phyloP scores from a whole-genome alignment of 2,797 vertebrate genomes.

The Simalia tracyae region DNA sequence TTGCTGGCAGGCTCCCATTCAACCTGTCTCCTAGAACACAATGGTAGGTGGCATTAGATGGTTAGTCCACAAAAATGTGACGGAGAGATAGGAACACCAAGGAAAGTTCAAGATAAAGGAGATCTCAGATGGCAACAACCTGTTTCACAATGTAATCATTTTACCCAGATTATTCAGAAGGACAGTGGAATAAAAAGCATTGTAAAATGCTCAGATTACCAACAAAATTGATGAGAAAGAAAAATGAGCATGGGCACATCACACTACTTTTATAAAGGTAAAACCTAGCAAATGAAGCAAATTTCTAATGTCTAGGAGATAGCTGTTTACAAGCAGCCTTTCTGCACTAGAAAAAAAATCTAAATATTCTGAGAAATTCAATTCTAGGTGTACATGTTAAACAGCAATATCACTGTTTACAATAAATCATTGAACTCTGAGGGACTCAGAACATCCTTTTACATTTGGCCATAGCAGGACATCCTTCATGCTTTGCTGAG shows the following conservation, averaged over 20 bases:
- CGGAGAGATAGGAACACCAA: conserved; percentile 58
- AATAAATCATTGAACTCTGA: neutral
- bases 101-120: conserved; percentile 30
- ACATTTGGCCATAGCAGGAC: neutral
- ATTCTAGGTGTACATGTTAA: neutral
- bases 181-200: conserved; percentile 50
- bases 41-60: conserved; percentile 75
- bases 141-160: conserved; percentile 33
- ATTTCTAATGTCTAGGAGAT: neutral
- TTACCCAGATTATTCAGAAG: conserved; percentile 45
- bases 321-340: neutral
- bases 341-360: neutral
- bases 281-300: neutral
- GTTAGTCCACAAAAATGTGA: conserved; percentile 61
- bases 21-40: conserved; percentile 95
- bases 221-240: conserved; percentile 22
- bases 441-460: neutral
- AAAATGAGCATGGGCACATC: neutral
- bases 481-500: neutral
- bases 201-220: conserved; percentile 41
- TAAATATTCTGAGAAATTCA: neutral
- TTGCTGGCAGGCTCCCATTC: conserved; percentile 99
- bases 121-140: conserved; percentile 44
- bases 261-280: neutral
- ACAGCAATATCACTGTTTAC: neutral